Percentiles rank a stretch among this genome's conserved stretches.
These are phyloP conservation scores for Megalopta genalis DNA, from an alignment of 1,140 invertebrate genomes.

Conservation along the genomic window DNA sequence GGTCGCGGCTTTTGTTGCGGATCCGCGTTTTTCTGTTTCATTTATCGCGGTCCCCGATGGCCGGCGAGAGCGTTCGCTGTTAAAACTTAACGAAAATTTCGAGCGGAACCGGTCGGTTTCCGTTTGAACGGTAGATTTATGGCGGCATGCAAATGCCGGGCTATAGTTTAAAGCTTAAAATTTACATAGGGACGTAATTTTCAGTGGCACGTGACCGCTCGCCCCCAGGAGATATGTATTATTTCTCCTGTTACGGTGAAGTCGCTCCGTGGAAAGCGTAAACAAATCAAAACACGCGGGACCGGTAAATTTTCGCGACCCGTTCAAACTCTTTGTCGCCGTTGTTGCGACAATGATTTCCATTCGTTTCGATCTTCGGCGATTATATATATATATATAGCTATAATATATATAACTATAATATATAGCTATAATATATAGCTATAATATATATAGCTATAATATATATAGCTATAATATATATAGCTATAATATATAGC, in stretches of 20 bases:
- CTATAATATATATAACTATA: too few relatives aligned
- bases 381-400: too few relatives aligned
- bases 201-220: conserved; percentile 32
- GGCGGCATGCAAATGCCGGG: conserved; percentile 46
- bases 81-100: conserved; percentile 49
- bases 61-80: conserved; percentile 7
- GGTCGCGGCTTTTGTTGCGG: too few relatives aligned
- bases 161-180: conserved; percentile 54
- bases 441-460: too few relatives aligned
- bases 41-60: neutral
- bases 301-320: too few relatives aligned
- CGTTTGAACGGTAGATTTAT: conserved; percentile 48
- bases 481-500: too few relatives aligned
- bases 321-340: too few relatives aligned
- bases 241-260: conserved; percentile 48
- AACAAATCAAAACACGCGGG: too few relatives aligned
- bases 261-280: neutral
- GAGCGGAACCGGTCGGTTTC: conserved; percentile 24
- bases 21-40: neutral
- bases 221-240: conserved; percentile 41
- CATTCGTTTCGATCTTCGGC: too few relatives aligned
- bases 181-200: conserved; percentile 58
- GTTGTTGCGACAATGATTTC: too few relatives aligned
- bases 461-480: too few relatives aligned
- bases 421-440: too few relatives aligned